A percentile compares a stretch with the other conserved stretches of the same genome.
Conservation (phyloP, 2,888 invertebrate genomes). For the Criorhina ranunculi region DNA sequence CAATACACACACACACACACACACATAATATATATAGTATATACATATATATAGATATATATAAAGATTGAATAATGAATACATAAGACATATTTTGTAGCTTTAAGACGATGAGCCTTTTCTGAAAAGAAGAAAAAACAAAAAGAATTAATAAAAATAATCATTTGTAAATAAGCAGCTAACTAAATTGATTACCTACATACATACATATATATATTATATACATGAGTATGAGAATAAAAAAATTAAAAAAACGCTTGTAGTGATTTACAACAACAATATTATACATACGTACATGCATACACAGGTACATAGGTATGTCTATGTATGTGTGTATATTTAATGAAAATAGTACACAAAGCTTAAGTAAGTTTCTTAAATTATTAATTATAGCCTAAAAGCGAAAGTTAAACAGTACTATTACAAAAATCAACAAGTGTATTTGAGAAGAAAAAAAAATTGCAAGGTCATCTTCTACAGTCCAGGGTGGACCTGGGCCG, state of each 20-base stretch:
- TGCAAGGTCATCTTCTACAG: not conserved
- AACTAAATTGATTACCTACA: slow-evolving; percentile 72
- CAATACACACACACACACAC: slow-evolving; percentile 53
- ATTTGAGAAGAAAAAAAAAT: not conserved
- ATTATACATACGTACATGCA: slow-evolving; percentile 29
- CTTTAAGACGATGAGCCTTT: slow-evolving; percentile 77
- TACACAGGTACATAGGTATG: slow-evolving; percentile 24
- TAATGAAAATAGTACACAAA: slow-evolving; percentile 53
- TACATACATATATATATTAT: slow-evolving; percentile 43
- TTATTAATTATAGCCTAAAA: slow-evolving; percentile 23
- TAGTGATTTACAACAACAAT: slow-evolving; percentile 71
- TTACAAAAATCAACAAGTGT: slow-evolving; percentile 4
- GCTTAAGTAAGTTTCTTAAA: slow-evolving; percentile 42
- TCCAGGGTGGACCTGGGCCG: too few relatives aligned
- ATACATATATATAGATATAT: not conserved
- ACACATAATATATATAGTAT: too few relatives aligned
- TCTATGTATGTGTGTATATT: slow-evolving; percentile 37
- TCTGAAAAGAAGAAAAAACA: slow-evolving; percentile 73
- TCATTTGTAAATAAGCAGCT: slow-evolving; percentile 69
- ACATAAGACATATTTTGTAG: slow-evolving; percentile 75
- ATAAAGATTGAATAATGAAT: slow-evolving; percentile 64
- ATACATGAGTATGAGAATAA: slow-evolving; percentile 59
- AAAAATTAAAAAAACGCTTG: slow-evolving; percentile 62
- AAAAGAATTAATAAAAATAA: slow-evolving; percentile 17
- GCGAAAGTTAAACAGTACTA: slow-evolving; percentile 27